Evolutionary conservation across 23 tunicate genomes (phyloP), one percentile per base, ranked within the genome.

Genomic region (Trididemnum nubilum): DNA sequence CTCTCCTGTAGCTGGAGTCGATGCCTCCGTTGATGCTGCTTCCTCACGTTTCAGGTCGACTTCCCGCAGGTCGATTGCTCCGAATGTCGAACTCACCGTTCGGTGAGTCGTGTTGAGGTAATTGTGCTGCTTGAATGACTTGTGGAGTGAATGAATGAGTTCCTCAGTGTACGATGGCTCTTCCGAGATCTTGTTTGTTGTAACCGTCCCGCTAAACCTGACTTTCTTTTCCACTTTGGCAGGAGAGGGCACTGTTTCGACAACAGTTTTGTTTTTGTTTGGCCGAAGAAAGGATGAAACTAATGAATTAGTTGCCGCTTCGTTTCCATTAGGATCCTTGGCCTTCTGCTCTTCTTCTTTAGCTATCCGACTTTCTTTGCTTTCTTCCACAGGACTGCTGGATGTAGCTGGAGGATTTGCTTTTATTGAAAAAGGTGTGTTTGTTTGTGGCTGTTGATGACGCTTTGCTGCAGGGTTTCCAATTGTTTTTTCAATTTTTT

Each of bases 131-230:
- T 77, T 77, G 22, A 54, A 77, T 18, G 66, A 54, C 3, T 81
- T 35, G 27, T 75, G 90, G 73, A 85, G 73, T 4, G 97, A 85
- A 27, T 75, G 63, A 0, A 85, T 40, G 1, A 91, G 78, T 19
- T 82, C 72, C 64, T 85, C 90, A 31, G 81, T 83, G 75, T 91
- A 91, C 2, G 89, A 81, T 27, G 97, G 97, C 50, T 85, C 90
- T 18, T 81, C 90, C 2, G 81, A 34, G 29, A 91, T 76, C 76
- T 85, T 66, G 70, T 85, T 88, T 49, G 90, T 73, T 1, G 85
- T 87, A 19, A 91, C 83, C n/a, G 97, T 72, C 3, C 91, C 78
- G 76, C 90, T 91, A 49, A 91, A 91, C 18, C 90, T 35, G 30
- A 91, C 97, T 52, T 81, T 81, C 72, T 91, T 91, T 65, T 85